Base-by-base conservation (phyloP, 2,888 invertebrate genomes). In the Agriopis marginaria region DNA sequence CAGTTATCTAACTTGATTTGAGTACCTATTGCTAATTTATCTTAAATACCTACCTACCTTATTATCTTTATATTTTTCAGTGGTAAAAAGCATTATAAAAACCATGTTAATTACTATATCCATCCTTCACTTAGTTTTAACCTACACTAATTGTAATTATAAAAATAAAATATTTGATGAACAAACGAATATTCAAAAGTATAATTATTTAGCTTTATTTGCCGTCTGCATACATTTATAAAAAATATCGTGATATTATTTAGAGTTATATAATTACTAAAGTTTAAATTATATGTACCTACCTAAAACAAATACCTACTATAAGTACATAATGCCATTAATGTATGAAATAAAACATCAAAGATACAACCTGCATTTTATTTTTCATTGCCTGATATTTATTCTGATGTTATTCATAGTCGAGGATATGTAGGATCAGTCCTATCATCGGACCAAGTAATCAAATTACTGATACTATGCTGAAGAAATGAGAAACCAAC, bases 181-280 rank as follows among this genome's bases (percentile, higher is more conserved):
- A 72, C 70, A 67, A 68, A 61, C 66, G 63, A 66, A 64, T 68
- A 45, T 50, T 59, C 53, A 59, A 58, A 42, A 42, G 51, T 61
- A 42, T 63, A 55, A 11, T 58, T 66, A 61, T 54, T 58, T 71
- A 64, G 17, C 66, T 73, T 61, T 65, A 74, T 71, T 74, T 68
- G 56, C 62, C 32, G 62, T 68, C 12, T 67, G 49, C 51, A 44
- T 65, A 51, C 55, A 63, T 72, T 73, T 60, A 70, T 61, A 63
- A 59, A 40, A 42, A 66, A 63, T 71, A 84, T 85, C 82, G 91
- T 91, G 91, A 91, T 90, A 91, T 85, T 89, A 91, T 80, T 79
- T 87, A 86, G 87, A 86, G 74, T 70, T 66, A 66, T 70, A 67
- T 62, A 23, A 23, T 23, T 23, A 66, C 58, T 73, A 68, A 74